phyloP scores from a whole-genome alignment of 2,797 vertebrate genomes.

The Choloepus didactylus region DNA sequence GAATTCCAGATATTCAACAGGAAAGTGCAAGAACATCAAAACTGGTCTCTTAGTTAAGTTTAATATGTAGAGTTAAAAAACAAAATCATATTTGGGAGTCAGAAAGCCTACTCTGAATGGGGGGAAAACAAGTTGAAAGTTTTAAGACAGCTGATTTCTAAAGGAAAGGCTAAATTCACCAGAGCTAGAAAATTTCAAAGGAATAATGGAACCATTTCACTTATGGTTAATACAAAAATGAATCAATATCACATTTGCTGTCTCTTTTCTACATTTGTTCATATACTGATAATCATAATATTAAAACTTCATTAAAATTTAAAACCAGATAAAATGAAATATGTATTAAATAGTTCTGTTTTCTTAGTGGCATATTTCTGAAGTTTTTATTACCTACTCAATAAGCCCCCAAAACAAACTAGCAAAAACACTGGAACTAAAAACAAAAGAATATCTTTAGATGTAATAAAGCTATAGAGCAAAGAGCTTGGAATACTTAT shows the following conservation, averaged over 20 bases:
- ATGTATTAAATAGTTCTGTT: neutral
- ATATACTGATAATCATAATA: neutral
- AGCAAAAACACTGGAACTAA: neutral
- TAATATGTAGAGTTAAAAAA: constrained; percentile 8
- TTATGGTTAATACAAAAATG: neutral
- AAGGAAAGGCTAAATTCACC: neutral
- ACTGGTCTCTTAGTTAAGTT: neutral
- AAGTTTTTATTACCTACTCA: neutral
- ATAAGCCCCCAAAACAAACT: neutral
- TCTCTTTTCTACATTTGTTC: neutral
- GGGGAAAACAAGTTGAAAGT: neutral
- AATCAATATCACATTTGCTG: neutral
- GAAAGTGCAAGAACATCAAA: neutral
- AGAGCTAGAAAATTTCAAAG: neutral
- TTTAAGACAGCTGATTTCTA: neutral
- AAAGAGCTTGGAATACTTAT: neutral
- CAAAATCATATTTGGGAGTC: neutral
- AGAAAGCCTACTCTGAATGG: neutral
- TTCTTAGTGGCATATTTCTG: neutral
- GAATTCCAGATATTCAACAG: neutral
- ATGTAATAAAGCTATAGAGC: neutral
- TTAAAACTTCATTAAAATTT: neutral
- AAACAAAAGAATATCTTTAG: neutral
- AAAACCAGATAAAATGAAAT: neutral
- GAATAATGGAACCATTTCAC: neutral